Evolutionary conservation across 2,888 invertebrate genomes (phyloP).

Genomic region (Elegia similella): DNA sequence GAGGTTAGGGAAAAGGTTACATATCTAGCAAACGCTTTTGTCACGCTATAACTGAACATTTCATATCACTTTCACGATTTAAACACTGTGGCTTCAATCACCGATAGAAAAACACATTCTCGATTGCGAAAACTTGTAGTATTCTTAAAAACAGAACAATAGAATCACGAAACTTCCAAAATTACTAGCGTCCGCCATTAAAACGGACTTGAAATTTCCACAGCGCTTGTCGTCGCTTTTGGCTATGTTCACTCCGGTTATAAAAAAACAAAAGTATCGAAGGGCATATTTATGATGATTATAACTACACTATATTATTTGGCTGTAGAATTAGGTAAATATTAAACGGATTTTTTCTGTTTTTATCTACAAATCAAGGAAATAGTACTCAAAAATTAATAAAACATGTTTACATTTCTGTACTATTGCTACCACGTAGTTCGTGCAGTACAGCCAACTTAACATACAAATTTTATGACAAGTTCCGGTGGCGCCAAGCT

Average conservation of each 20-base stretch:
- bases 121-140: slow-evolving; percentile 52
- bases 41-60: slow-evolving; percentile 75
- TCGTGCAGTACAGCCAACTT: slow-evolving; percentile 65
- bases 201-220: slow-evolving; percentile 73
- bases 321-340: slow-evolving; percentile 23
- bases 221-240: slow-evolving; percentile 77
- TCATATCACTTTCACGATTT: slow-evolving; percentile 74
- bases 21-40: slow-evolving; percentile 83
- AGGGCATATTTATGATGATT: slow-evolving; percentile 18
- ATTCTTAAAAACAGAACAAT: slow-evolving; percentile 75
- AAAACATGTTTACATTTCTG: slow-evolving; percentile 77
- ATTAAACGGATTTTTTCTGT: slow-evolving; percentile 23
- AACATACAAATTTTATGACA: slow-evolving; percentile 35
- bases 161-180: slow-evolving; percentile 80
- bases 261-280: slow-evolving; percentile 56
- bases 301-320: neutral
- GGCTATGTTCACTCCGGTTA: slow-evolving; percentile 77
- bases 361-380: slow-evolving; percentile 31
- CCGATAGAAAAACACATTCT: slow-evolving; percentile 66
- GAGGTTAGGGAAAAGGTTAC: slow-evolving; percentile 89
- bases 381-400: slow-evolving; percentile 51
- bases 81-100: slow-evolving; percentile 62
- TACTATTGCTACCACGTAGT: slow-evolving; percentile 77
- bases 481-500: slow-evolving; percentile 75
- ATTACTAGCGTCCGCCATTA: slow-evolving; percentile 82